Conservation (phyloP, 2,888 invertebrate species). For the Gryllus longicercus region DNA sequence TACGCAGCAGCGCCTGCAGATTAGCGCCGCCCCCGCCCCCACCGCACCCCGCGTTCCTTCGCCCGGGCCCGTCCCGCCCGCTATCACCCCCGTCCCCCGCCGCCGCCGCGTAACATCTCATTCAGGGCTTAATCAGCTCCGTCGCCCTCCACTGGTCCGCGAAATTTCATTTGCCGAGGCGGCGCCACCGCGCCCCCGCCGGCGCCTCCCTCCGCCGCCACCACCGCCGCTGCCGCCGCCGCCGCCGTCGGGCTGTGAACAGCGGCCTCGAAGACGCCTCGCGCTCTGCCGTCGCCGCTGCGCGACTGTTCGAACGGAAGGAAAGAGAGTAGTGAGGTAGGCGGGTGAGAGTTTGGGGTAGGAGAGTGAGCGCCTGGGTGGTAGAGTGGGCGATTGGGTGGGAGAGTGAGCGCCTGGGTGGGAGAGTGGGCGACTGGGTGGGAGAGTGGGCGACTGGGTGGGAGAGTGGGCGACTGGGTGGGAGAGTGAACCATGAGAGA, state of each 20-base stretch:
- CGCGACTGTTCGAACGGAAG: no score
- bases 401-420: no score
- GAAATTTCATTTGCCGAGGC: slow-evolving; percentile 17
- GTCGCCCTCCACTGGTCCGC: slow-evolving; percentile 1
- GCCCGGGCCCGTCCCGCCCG: not conserved
- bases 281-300: no score
- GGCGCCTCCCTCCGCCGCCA: not conserved
- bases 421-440: no score
- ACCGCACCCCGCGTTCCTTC: not conserved
- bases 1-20: not conserved
- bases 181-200: not conserved
- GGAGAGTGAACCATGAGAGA: no score
- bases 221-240: not conserved
- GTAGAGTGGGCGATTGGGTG: no score
- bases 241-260: not conserved
- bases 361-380: no score
- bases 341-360: no score
- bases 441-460: no score
- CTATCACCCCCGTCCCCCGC: not conserved
- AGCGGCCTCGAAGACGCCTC: no score
- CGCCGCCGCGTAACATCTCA: slow-evolving; percentile 11
- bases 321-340: no score
- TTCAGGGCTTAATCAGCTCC: slow-evolving; percentile 17
- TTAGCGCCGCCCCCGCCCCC: not conserved
- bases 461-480: no score